Evolutionary conservation across 2,113 vertebrate species (phyloP).

Genomic region (Lamprotornis superbus): DNA sequence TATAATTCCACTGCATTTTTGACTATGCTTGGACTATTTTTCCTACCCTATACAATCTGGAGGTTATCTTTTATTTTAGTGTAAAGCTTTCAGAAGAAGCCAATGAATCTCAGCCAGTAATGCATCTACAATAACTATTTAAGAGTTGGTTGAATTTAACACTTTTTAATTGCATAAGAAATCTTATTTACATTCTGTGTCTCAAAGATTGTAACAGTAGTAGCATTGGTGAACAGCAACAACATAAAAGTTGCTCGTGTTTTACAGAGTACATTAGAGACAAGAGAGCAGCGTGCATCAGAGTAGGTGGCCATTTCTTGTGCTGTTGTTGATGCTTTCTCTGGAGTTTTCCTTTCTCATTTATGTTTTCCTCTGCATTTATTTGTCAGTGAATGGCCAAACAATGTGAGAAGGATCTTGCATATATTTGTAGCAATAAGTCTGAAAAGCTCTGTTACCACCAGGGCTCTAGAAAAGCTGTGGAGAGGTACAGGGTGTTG

Average conservation of each 20-base stretch:
- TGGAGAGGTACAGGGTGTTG: not conserved
- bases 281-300: accelerated
- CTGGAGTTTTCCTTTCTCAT: not conserved
- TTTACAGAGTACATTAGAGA: not conserved
- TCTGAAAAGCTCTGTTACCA: slow-evolving; percentile 20
- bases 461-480: slow-evolving; percentile 35
- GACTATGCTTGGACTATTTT: not conserved
- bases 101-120: not conserved
- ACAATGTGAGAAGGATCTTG: slow-evolving; percentile 24
- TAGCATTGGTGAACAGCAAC: not conserved
- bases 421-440: slow-evolving; percentile 31
- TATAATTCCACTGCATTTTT: not conserved
- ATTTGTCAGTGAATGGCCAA: not conserved
- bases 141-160: not conserved
- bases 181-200: not conserved
- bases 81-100: not conserved
- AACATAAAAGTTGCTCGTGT: accelerated
- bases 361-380: slow-evolving; percentile 19
- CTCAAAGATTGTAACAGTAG: not conserved
- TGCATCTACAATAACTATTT: not conserved
- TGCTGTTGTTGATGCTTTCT: not conserved
- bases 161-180: not conserved
- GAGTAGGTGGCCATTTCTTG: not conserved
- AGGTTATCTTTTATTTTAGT: not conserved
- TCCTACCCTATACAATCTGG: not conserved